Base-by-base conservation (phyloP, 2,113 vertebrate species). In the Solea solea region DNA sequence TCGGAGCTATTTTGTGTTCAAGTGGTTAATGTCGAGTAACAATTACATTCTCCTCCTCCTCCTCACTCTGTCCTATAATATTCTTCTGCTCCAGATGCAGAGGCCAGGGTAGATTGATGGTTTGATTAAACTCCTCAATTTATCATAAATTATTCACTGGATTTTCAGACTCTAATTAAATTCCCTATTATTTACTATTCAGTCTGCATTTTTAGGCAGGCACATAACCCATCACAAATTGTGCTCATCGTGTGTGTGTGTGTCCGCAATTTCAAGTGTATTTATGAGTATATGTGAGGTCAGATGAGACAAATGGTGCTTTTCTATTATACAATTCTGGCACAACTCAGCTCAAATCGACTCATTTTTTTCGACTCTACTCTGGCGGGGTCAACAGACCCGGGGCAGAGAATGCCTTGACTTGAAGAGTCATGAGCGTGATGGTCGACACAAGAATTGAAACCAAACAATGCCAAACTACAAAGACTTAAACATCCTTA, bases 121-220 rank as follows among this genome's bases (percentile, higher is more conserved):
- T 70, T 74, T 83, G 83, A 89, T 88, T 89, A 83, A 81, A 75
- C 62, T 67, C 77, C 50, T 72, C 69, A 39, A 61, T 86, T 81
- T 59, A 76, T 75, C 64, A 83, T 90, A 70, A 81, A 87, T 88
- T 65, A 89, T 90, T 86, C 66, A 88, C 74, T 64, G 67, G 42
- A 64, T 86, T 83, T 79, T 78, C 39, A 52, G 34, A 66, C 62
- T 70, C 78, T 76, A 81, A 89, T 92, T 76, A 77, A 83, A 83
- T 82, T 61, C 34, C 74, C 63, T 75, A 81, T 85, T 87, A 87
- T 90, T 90, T 76, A 82, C 60, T 67, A 68, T 53, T 81, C 57
- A 40, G 42, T 52, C 62, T 61, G 25, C 60, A 51, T 46, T 64
- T 28, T 42, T 25, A 41, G 27, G 62, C 51, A 42, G 69, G 64